Evolutionary conservation across 1,140 invertebrate species (phyloP).

Genomic region (Rhynchophorus ferrugineus): DNA sequence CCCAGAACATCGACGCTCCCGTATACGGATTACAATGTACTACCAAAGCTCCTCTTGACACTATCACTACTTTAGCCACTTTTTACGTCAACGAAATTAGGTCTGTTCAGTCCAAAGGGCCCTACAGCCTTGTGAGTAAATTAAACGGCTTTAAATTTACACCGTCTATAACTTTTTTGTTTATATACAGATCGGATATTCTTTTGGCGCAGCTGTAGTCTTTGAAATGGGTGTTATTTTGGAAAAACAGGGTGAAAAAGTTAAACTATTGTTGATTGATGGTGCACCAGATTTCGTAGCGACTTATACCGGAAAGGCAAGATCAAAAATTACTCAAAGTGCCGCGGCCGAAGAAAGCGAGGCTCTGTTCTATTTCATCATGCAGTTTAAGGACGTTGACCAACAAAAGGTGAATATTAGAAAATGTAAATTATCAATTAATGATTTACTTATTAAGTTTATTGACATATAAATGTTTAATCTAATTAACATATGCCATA

Average conservation of each 20-base stretch:
- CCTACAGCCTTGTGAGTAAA: slow-evolving; percentile 62
- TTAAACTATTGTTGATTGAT: slow-evolving; percentile 76
- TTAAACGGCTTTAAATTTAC: too few relatives aligned
- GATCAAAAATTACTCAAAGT: slow-evolving; percentile 44
- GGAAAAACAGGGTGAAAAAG: slow-evolving; percentile 57
- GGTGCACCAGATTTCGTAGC: slow-evolving; percentile 87
- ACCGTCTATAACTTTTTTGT: too few relatives aligned
- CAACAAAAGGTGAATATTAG: slow-evolving; percentile 66
- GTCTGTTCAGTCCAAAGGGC: slow-evolving; percentile 68
- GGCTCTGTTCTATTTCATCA: slow-evolving; percentile 72
- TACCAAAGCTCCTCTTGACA: slow-evolving; percentile 60
- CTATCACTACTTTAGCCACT: slow-evolving; percentile 64
- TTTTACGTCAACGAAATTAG: slow-evolving; percentile 76
- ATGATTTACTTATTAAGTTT: too few relatives aligned
- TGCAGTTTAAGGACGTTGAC: slow-evolving; percentile 72
- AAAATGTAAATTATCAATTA: too few relatives aligned
- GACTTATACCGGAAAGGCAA: slow-evolving; percentile 63
- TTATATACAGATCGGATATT: slow-evolving; percentile 65
- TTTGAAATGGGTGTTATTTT: slow-evolving; percentile 88
- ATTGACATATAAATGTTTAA: too few relatives aligned
- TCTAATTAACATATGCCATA: too few relatives aligned
- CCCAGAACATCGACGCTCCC: slow-evolving; percentile 60
- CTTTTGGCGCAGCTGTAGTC: slow-evolving; percentile 84
- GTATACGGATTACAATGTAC: slow-evolving; percentile 90
- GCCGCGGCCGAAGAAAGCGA: slow-evolving; percentile 54